Conservation (phyloP, 2,888 invertebrate species). For the Xiphydria camelus region DNA sequence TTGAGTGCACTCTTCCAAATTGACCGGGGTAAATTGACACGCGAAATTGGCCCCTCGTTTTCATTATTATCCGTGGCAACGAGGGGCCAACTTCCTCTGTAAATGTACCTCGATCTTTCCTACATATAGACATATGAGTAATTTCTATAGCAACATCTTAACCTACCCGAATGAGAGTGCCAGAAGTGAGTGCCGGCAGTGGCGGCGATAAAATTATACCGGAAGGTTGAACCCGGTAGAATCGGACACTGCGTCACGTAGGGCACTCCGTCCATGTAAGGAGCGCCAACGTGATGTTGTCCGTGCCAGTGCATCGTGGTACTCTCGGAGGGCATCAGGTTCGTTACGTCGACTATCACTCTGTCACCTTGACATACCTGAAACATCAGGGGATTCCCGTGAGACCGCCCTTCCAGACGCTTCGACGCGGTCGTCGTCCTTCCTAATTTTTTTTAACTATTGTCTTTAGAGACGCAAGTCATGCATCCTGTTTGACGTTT, state of each 20-base stretch:
- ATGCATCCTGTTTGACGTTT: too few species aligned
- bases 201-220: slow-evolving; percentile 74
- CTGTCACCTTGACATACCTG: slow-evolving; percentile 86
- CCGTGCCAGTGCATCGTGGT: slow-evolving; percentile 94
- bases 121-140: too few species aligned
- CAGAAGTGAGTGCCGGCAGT: slow-evolving; percentile 85
- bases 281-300: slow-evolving; percentile 74
- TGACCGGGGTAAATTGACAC: too few species aligned
- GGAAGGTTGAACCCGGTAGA: slow-evolving; percentile 72
- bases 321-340: slow-evolving; percentile 76
- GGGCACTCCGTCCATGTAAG: slow-evolving; percentile 90
- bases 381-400: not conserved
- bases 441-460: too few species aligned
- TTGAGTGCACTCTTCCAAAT: too few species aligned
- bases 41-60: too few species aligned
- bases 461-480: too few species aligned
- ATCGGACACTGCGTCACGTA: slow-evolving; percentile 86
- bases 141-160: too few species aligned
- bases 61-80: too few species aligned
- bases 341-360: slow-evolving; percentile 80
- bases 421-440: too few species aligned
- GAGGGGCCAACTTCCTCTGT: not conserved
- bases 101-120: not conserved
- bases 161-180: slow-evolving; percentile 71
- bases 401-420: not conserved